Evolutionary conservation across 1,140 invertebrate species (phyloP).

Genomic region (Papilio aristodemus): DNA sequence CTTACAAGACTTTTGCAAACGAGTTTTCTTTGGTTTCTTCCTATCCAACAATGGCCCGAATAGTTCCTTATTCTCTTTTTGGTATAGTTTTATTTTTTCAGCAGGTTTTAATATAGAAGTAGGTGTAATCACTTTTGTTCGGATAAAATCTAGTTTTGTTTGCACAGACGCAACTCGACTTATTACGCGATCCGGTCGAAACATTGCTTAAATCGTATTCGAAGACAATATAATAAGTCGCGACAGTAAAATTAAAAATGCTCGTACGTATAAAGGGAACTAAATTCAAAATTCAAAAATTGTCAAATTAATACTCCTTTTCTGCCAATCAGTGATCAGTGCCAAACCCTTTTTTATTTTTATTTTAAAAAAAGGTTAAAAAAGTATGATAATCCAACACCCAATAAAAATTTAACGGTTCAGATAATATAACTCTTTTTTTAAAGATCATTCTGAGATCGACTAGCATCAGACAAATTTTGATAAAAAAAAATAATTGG

Average conservation of each 20-base stretch:
- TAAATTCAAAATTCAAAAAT: conserved; percentile 11
- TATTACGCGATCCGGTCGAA: conserved; percentile 49
- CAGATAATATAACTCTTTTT: too few species aligned
- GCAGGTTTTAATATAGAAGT: conserved; percentile 64
- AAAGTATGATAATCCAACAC: too few species aligned
- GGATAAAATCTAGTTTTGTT: conserved; percentile 50
- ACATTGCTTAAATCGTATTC: conserved; percentile 41
- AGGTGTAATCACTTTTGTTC: conserved; percentile 65
- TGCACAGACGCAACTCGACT: conserved; percentile 45
- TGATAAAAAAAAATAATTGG: not conserved
- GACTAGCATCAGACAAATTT: not conserved
- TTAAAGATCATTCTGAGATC: too few species aligned
- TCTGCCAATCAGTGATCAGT: conserved; percentile 1
- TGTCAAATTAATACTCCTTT: conserved; percentile 5
- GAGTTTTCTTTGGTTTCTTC: conserved; percentile 66
- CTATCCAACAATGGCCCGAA: conserved; percentile 72
- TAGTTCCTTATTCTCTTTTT: conserved; percentile 73
- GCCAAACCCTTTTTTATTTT: too few species aligned
- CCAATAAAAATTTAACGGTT: not conserved
- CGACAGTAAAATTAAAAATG: not conserved
- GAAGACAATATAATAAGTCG: conserved; percentile 37
- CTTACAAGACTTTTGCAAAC: conserved; percentile 62
- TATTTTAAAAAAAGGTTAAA: too few species aligned
- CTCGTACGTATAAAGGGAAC: not conserved
- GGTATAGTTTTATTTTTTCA: conserved; percentile 68